Conservation (phyloP, 2,797 vertebrate genomes). For the Myripristis murdjan region DNA sequence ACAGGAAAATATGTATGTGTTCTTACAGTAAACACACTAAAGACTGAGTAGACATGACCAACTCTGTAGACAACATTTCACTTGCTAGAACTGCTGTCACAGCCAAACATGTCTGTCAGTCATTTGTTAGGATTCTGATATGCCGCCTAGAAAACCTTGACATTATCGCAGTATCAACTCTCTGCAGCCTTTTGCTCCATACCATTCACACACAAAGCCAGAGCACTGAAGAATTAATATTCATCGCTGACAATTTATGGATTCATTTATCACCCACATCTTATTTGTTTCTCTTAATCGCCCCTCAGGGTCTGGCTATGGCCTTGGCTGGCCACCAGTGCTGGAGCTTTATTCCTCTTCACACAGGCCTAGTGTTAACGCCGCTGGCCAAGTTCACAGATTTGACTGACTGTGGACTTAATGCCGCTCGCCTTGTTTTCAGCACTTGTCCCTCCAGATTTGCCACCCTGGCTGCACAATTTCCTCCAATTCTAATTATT, state of each 20-base stretch:
- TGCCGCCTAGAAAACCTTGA: slow-evolving; percentile 37
- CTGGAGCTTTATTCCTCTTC: slow-evolving; percentile 86
- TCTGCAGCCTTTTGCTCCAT: slow-evolving; percentile 39
- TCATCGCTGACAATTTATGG: slow-evolving; percentile 75
- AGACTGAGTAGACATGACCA: no score
- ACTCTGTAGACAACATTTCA: slow-evolving; percentile 34
- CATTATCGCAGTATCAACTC: slow-evolving; percentile 57
- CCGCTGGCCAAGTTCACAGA: slow-evolving; percentile 88
- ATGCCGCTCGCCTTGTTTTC: slow-evolving; percentile 94
- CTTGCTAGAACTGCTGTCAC: slow-evolving; percentile 65
- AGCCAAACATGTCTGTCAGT: slow-evolving; percentile 70
- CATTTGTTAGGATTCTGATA: slow-evolving; percentile 60
- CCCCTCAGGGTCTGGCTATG: slow-evolving; percentile 73
- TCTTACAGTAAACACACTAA: no score
- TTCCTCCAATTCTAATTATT: slow-evolving; percentile 93
- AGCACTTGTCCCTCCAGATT: slow-evolving; percentile 97
- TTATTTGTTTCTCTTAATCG: slow-evolving; percentile 81
- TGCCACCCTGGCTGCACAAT: slow-evolving; percentile 91
- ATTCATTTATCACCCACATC: slow-evolving; percentile 83
- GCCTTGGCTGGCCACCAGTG: slow-evolving; percentile 91
- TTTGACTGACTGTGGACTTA: slow-evolving; percentile 96
- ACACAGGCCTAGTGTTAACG: slow-evolving; percentile 89
- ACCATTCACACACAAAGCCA: slow-evolving; percentile 29
- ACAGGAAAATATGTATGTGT: no score
- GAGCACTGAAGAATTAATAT: slow-evolving; percentile 65